Conservation (phyloP, 37 sponge, comb jelly and placozoan genomes). For the Oscarella lobularis region DNA sequence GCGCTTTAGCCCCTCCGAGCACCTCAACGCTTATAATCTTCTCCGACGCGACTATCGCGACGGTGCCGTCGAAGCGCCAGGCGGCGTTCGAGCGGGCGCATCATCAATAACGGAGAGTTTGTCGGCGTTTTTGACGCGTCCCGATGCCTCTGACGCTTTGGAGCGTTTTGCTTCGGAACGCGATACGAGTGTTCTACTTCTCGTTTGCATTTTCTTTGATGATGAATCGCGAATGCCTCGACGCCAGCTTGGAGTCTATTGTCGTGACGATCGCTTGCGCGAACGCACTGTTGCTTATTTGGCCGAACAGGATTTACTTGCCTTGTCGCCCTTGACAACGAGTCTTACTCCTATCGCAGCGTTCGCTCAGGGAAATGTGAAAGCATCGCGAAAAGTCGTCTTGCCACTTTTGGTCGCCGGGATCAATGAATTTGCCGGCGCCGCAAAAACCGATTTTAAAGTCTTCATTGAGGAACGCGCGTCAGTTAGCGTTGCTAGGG, state of each 20-base stretch:
- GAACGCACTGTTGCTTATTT: background rate
- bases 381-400: background rate
- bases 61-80: background rate
- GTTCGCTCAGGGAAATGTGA: background rate
- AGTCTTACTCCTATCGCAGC: background rate
- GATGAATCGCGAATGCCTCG: background rate
- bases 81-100: background rate
- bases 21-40: background rate
- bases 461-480: background rate
- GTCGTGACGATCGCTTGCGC: background rate
- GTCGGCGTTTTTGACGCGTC: background rate
- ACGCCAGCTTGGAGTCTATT: background rate
- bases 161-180: background rate
- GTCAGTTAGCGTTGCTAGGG: background rate
- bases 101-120: background rate
- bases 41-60: background rate
- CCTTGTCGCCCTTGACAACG: background rate
- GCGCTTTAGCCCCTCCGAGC: background rate
- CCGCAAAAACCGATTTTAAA: background rate
- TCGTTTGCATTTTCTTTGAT: background rate
- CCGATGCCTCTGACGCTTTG: background rate
- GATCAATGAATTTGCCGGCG: too few species aligned
- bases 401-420: background rate
- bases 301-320: background rate
- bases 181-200: background rate